Evolutionary conservation across 2,797 vertebrate species (phyloP), one percentile per base, ranked within the genome.

Genomic region (Chelon auratus): DNA sequence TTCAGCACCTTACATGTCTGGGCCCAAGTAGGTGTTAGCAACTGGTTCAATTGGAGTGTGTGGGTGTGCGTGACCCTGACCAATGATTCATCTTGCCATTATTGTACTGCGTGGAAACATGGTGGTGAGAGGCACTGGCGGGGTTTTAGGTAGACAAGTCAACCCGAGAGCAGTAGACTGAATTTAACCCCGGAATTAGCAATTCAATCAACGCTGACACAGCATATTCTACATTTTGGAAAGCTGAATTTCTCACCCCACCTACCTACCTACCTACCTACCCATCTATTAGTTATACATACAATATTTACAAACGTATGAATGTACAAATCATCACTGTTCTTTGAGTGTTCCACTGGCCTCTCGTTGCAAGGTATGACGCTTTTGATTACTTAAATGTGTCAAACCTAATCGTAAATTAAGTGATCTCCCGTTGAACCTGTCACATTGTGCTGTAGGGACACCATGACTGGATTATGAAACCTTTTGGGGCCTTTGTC

Each of bases 1-100:
- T 89, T 92, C 90, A 89, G 75, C 91, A 89, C 91, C 80, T 83
- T 73, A 77, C 78, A 83, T 42, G 84, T 87, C 86, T 83, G 72
- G 87, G 77, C 71, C 76, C 58, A 20, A 72, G 83, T 33, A 89
- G 85, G 90, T 91, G 86, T 85, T 56, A 61, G 69, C 70, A 71
- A 74, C 30, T 55, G 70, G 55, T 68, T 79, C 56, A 71, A 53
- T 70, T 33, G 30, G 70, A 56, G 70, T 53, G 80, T 40, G 48
- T 77, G 52, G 77, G 79, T 59, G 71, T 65, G 59, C 37, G 45
- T 47, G 60, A 47, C 33, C 66, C 12, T 51, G 39, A 53, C 66
- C 75, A 76, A 51, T 86, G 86, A 90, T 86, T 86, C 83, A 90
- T 82, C 77, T 86, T 53, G 55, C 74, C 75, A 76, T 83, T 77